Evolutionary conservation across 1,140 invertebrate species (phyloP).

Genomic region (Philotrypesis tridentata): DNA sequence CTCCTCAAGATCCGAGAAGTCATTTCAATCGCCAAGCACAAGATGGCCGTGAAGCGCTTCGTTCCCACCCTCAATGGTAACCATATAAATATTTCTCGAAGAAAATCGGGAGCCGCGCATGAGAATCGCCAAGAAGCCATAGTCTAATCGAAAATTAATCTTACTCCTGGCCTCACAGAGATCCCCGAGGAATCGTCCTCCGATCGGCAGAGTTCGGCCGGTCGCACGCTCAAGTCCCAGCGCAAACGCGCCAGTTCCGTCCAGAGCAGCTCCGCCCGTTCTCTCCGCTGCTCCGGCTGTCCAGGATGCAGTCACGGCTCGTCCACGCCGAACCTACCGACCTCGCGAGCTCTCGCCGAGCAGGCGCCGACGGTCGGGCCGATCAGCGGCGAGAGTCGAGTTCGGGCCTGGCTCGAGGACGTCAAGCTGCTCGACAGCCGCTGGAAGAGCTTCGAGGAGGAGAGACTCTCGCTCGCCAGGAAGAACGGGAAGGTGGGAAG

Average conservation of each 20-base stretch:
- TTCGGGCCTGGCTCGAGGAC: conserved; percentile 86
- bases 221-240: conserved; percentile 55
- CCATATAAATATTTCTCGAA: conserved; percentile 31
- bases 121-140: neutral
- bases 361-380: conserved; percentile 51
- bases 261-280: neutral
- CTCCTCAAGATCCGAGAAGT: conserved; percentile 90
- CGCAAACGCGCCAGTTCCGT: neutral
- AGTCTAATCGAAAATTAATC: neutral
- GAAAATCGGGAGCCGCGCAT: neutral
- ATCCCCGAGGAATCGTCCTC: conserved; percentile 83
- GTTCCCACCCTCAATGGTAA: conserved; percentile 81
- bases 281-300: conserved; percentile 77
- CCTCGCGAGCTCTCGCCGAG: conserved; percentile 52
- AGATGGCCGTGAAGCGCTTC: conserved; percentile 87
- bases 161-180: conserved; percentile 57
- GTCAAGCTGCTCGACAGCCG: conserved; percentile 72
- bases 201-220: conserved; percentile 57
- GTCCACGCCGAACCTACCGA: conserved; percentile 53
- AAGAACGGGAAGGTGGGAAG: neutral
- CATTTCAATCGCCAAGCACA: conserved; percentile 89
- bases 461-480: neutral
- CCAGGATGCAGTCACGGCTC: conserved; percentile 75
- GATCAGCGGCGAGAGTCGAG: conserved; percentile 78
- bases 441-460: conserved; percentile 58